Percentiles rank a stretch among this genome's conserved stretches.
These are phyloP conservation scores for Actinopyga echinites DNA, from an alignment of 53 echinoderm and acorn worm species.

Conservation along the genomic window DNA sequence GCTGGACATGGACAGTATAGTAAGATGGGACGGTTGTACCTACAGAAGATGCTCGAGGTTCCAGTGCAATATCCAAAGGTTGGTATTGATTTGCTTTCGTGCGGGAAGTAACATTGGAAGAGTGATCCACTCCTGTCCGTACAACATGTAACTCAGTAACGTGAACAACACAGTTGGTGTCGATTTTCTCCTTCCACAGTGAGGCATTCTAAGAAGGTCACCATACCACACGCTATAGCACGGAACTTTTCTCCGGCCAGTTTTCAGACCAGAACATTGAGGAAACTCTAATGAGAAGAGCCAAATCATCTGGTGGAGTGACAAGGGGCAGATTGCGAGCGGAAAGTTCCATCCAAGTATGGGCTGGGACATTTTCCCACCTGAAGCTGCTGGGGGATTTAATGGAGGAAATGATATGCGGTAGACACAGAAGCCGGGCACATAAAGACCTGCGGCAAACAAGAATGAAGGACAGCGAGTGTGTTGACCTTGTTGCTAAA, in stretches of 20 bases:
- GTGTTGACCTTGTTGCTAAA: constrained; percentile 52
- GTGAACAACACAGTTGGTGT: no score
- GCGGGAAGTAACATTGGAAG: no score
- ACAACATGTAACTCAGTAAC: no score
- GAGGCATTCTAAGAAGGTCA: neutral
- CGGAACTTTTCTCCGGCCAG: constrained; percentile 58
- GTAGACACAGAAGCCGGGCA: constrained; percentile 58
- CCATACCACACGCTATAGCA: constrained; percentile 63
- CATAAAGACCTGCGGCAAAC: constrained; percentile 62
- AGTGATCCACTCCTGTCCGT: no score
- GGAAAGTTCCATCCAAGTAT: constrained; percentile 64
- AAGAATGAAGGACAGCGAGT: constrained; percentile 55
- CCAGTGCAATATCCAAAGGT: constrained; percentile 61
- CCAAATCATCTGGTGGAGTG: constrained; percentile 65
- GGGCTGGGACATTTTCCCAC: constrained; percentile 72
- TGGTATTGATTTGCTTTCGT: constrained; percentile 14
- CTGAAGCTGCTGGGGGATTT: constrained; percentile 66
- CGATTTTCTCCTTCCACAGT: no score
- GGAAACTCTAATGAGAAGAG: constrained; percentile 64
- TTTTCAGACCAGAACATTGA: constrained; percentile 64
- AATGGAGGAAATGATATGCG: constrained; percentile 65
- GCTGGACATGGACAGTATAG: constrained; percentile 64
- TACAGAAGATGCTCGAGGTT: constrained; percentile 58
- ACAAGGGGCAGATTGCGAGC: constrained; percentile 59
- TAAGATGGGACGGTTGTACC: constrained; percentile 56